Evolutionary conservation across 2,797 vertebrate genomes (phyloP), one percentile per base, ranked within the genome.

Genomic region (Catharus ustulatus): DNA sequence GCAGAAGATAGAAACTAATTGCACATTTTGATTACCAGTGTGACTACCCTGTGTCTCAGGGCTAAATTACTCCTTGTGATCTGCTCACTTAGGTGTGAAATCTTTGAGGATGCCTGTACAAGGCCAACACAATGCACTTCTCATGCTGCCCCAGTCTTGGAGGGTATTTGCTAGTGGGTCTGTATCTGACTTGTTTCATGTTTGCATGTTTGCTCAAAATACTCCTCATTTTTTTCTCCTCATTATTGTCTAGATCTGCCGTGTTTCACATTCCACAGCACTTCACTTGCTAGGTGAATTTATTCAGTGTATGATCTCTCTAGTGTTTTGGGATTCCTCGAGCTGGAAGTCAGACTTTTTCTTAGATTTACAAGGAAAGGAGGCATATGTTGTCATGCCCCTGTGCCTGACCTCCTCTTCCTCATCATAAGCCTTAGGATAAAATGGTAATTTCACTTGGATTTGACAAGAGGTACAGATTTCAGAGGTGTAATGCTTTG

Each of bases 1-100:
- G 68, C 61, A 95, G 78, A 92, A 89, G 68, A 83, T 13, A 75
- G 90, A 91, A 94, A 83, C 23, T 85, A 83, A 93, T 66, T 95
- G 82, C 51, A 84, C 38, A 48, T 90, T 87, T 68, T 75, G 58
- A 91, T 92, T 92, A 55, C 40, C 58, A 69, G 32, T 49, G 55
- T 89, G 72, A 83, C 58, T 78, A 58, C 15, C 22, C 40, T 42
- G 30, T 87, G 36, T 81, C 75, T 91, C 59, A 49, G 32, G 75
- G 84, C 78, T 92, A 86, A 87, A 91, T 88, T 81, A 64, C 64
- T 84, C 58, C 79, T 87, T 81, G 79, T n/a, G 40, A 90, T 83
- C 64, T 59, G 75, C 68, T 85, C 64, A 52, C 36, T 69, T 95
- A 45, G 87, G 59, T 85, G 68, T 80, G 68, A 89, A 87, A 81